Base-by-base conservation (phyloP, 2,888 invertebrate genomes). In the Campoplex capitator region DNA sequence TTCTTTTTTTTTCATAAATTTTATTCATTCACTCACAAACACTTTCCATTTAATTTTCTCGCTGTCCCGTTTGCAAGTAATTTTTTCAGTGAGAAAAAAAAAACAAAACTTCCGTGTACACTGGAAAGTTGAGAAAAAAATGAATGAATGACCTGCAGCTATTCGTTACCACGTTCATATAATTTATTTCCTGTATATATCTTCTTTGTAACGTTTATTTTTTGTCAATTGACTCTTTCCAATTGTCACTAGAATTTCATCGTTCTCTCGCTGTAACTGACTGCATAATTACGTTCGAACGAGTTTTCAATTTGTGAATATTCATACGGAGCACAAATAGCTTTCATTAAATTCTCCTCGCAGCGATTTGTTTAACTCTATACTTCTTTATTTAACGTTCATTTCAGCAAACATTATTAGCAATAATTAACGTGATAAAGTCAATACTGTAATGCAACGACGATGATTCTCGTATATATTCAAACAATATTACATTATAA, bases 21-120 rank as follows among this genome's bases (percentile, higher is more conserved):
- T 76, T 0, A 32, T 45, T 76, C 32, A 32, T 32, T 38, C 42
- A 13, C 35, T 76, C n/a, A 11, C 76, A 65, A 45, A 48, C 65
- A 65, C 76, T 65, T 48, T 65, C 32, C 11, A n/a, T 42, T 13
- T 16, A 42, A 48, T 76, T 76, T 65, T 32, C 32, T 32, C 32
- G 35, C 48, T 11, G 35, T 48, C 18, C 4, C 65, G 13, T 62
- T 65, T 48, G 0, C n/a, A 23, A 9, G 18, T 7, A 74, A 13
- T 62, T 32, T 32, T n/a, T 32, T 6, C 32, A 13, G 32, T 32
- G 11, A 7, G 11, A 16, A 32, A 16, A 32, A n/a, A 32, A 62
- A 23, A 23, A 23, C 23, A 23, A 23, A 32, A 62, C 32, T 62
- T 62, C 16, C 32, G 6, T 3, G 4, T 23, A 23, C 28, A 13